Evolutionary conservation across 2,888 invertebrate genomes (phyloP).

Genomic region (Polylopha cassiicola): DNA sequence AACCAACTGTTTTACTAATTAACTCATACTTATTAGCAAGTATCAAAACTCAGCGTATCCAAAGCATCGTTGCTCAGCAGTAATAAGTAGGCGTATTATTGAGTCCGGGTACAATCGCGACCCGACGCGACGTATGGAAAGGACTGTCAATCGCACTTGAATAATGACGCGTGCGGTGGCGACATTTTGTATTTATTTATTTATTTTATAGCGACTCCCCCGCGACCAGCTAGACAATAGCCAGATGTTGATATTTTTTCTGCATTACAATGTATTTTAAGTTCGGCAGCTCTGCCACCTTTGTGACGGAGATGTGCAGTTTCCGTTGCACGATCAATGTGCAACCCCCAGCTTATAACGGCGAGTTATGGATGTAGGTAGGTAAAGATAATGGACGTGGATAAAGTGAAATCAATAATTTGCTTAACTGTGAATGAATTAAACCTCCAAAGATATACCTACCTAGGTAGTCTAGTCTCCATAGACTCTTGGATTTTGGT

Average conservation of each 20-base stretch:
- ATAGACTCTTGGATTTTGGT: no score
- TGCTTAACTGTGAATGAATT: no score
- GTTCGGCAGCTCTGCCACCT: slow-evolving; percentile 42
- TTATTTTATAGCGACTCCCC: slow-evolving; percentile 65
- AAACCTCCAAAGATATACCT: no score
- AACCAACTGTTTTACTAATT: no score
- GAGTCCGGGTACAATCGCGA: slow-evolving; percentile 37
- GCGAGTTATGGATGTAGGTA: no score
- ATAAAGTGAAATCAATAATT: no score
- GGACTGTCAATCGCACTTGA: slow-evolving; percentile 74
- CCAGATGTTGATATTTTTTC: slow-evolving; percentile 76
- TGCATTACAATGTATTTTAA: slow-evolving; percentile 70
- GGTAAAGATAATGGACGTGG: no score
- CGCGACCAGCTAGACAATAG: slow-evolving; percentile 62
- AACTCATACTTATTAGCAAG: slow-evolving; percentile 25
- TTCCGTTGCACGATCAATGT: slow-evolving; percentile 48
- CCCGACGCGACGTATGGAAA: slow-evolving; percentile 51
- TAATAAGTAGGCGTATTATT: slow-evolving; percentile 75
- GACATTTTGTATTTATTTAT: slow-evolving; percentile 70
- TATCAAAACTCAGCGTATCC: slow-evolving; percentile 38
- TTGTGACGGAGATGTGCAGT: slow-evolving; percentile 51
- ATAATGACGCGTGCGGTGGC: slow-evolving; percentile 75
- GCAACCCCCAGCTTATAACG: slow-evolving; percentile 3
- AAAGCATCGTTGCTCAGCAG: slow-evolving; percentile 38
- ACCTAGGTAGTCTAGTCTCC: no score